These are phyloP conservation scores for Polymixis lichenea DNA, from an alignment of 2,888 invertebrate genomes.

Conservation along the genomic window DNA sequence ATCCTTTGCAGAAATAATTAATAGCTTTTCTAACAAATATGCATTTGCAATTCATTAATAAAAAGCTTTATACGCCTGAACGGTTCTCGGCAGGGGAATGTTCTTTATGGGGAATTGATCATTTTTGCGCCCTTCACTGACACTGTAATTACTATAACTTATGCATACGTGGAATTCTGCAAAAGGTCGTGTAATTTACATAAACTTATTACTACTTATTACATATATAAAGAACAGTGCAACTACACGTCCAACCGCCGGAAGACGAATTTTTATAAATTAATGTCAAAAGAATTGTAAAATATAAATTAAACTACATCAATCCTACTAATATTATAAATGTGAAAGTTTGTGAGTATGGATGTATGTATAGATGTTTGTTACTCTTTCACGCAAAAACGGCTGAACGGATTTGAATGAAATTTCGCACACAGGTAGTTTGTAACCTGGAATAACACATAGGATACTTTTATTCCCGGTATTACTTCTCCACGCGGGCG, in stretches of 20 bases:
- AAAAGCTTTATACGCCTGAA: slow-evolving; percentile 58
- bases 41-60: slow-evolving; percentile 44
- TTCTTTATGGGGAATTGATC: slow-evolving; percentile 56
- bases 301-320: slow-evolving; percentile 1
- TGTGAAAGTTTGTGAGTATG: not conserved
- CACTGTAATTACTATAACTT: slow-evolving; percentile 65
- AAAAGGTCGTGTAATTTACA: slow-evolving; percentile 58
- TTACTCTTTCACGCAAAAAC: no score
- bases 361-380: no score
- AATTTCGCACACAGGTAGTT: no score
- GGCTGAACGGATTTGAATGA: no score
- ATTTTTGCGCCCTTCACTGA: slow-evolving; percentile 69
- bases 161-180: slow-evolving; percentile 57
- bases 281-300: not conserved
- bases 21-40: slow-evolving; percentile 28
- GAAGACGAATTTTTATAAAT: slow-evolving; percentile 33
- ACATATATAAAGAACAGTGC: slow-evolving; percentile 2
- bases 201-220: slow-evolving; percentile 42
- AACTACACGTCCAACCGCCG: slow-evolving; percentile 5
- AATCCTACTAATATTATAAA: not conserved
- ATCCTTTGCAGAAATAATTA: slow-evolving; percentile 33
- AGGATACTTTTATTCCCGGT: no score
- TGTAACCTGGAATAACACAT: no score
- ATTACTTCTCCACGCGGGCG: no score
- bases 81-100: slow-evolving; percentile 33